These are phyloP conservation scores for Gymnoscopelus braueri DNA, from an alignment of 2,797 vertebrate species.

Conservation along the genomic window DNA sequence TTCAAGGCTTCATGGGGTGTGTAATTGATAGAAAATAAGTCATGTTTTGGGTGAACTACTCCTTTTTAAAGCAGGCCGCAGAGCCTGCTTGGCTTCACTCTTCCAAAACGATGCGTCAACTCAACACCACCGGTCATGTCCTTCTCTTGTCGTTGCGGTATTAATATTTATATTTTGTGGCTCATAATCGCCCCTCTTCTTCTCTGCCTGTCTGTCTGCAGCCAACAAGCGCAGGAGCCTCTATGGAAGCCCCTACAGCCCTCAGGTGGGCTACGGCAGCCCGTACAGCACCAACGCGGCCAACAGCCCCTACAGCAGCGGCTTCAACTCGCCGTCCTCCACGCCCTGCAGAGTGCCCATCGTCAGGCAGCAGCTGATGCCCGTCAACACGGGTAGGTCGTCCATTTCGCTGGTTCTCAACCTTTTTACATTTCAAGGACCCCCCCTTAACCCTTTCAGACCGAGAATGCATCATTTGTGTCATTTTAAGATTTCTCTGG, in stretches of 20 bases:
- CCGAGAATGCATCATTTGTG: too few species aligned
- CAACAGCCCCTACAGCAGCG: slow-evolving; percentile 94
- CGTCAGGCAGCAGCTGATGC: slow-evolving; percentile 91
- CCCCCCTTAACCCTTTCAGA: too few species aligned
- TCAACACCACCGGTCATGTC: too few species aligned
- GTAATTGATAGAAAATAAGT: too few species aligned
- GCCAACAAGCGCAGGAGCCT: slow-evolving; percentile 93
- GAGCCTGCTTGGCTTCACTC: too few species aligned
- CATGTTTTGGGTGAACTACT: too few species aligned
- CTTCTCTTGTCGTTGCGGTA: too few species aligned
- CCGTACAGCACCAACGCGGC: slow-evolving; percentile 91
- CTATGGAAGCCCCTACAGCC: slow-evolving; percentile 90
- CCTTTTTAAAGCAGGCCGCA: too few species aligned
- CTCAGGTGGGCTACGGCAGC: slow-evolving; percentile 77
- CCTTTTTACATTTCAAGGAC: too few species aligned
- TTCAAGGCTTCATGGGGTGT: too few species aligned
- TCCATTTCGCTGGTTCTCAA: neutral
- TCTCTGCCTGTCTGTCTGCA: slow-evolving; percentile 61
- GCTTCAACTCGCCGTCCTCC: slow-evolving; percentile 95
- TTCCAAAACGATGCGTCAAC: too few species aligned
- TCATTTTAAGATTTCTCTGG: too few species aligned
- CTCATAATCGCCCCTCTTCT: neutral
- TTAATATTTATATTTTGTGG: neutral
- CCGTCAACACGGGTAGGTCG: slow-evolving; percentile 86
- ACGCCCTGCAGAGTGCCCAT: slow-evolving; percentile 91